phyloP scores from a whole-genome alignment of 2,113 vertebrate species.

The Gopherus evgoodei region DNA sequence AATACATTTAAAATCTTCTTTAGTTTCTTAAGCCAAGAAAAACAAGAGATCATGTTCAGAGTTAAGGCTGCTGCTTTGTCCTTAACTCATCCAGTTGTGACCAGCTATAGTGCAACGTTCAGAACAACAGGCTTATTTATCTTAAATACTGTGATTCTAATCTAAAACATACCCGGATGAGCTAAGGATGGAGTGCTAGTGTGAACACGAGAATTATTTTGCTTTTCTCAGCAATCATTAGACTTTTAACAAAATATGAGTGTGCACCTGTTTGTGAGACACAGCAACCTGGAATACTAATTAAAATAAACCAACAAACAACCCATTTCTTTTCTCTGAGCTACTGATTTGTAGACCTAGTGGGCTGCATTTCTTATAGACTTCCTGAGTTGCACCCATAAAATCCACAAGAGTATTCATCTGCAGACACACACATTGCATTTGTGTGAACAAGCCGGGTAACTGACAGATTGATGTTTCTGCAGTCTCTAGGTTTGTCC shows the following conservation, averaged over 20 bases:
- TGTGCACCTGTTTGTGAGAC: neutral
- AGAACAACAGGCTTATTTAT: neutral
- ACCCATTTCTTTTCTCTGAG: neutral
- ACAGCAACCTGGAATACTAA: neutral
- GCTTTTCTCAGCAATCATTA: neutral
- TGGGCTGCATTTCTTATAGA: neutral
- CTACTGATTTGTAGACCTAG: neutral
- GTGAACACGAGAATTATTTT: neutral
- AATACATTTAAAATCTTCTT: neutral
- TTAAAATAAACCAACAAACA: neutral
- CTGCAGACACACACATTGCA: neutral
- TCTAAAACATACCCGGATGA: neutral
- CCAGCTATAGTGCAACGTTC: neutral
- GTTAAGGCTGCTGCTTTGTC: neutral
- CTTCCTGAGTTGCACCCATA: neutral
- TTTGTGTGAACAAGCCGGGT: neutral
- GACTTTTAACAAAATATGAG: neutral
- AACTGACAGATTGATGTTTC: neutral
- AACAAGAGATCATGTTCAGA: neutral
- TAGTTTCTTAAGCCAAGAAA: neutral
- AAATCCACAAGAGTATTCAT: neutral
- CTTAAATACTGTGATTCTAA: neutral
- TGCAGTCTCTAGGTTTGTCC: neutral
- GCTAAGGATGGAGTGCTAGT: neutral
- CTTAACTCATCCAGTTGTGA: neutral